Base-by-base conservation (phyloP, 1,140 invertebrate genomes). In the Neodiprion fabricii region DNA sequence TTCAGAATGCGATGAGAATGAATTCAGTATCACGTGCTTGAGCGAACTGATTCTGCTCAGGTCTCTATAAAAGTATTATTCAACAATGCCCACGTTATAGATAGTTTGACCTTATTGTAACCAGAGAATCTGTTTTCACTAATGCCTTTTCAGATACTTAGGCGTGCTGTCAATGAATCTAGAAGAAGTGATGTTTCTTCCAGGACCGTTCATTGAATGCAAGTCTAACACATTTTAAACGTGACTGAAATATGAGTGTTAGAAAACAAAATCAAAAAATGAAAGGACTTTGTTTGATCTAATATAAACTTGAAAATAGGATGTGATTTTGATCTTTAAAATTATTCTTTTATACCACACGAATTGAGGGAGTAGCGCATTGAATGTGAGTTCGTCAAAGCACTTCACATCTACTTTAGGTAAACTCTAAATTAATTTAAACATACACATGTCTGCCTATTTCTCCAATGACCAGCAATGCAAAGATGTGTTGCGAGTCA, bases 391-490 rank as follows among this genome's bases (percentile, higher is more conserved):
- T 40, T 5, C 3, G 28, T 40, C 28, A 40, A 40, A 40, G 28
- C 28, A 40, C 5, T 40, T 40, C 28, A 40, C 5, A 40, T 40
- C 0, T 5, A 40, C 5, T 40, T 40, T 40, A 4, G 28, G 2
- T 40, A 40, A 40, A 40, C 53, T 61, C 7, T 61, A 0, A 61
- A 17, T 17, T 61, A 14, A 61, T 11, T 71, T 71, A 12, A 72
- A 85, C 93, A 92, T 90, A 97, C 95, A 97, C 93, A 81, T 97
- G 94, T 79, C 96, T 90, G 7, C 98, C 98, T 79, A 99, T 98
- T 91, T 99, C 98, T 11, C 98, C 98, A 80, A 99, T 94, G 11
- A 97, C 95, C 8, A 99, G 89, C 23, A 99, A 88, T 69, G 96
- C 94, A 89, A 99, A 99, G 78, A 99, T 94, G 77, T 96, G 94